These are phyloP conservation scores for Sternotherus odoratus DNA, from an alignment of 2,797 vertebrate species.

Conservation along the genomic window DNA sequence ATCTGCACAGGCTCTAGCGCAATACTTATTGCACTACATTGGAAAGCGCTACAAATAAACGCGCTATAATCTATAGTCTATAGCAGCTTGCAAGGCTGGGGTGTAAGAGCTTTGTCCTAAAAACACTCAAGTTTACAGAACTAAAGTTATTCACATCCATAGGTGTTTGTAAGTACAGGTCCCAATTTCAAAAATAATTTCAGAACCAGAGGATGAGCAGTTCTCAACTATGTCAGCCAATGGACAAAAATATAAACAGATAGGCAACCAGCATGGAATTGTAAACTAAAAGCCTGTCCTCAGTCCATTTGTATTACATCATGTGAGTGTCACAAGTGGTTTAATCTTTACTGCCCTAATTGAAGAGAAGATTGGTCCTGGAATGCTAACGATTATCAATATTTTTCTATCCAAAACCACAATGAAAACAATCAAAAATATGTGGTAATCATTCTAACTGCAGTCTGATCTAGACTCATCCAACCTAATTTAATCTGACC, in stretches of 20 bases:
- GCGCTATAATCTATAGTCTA: too few species aligned
- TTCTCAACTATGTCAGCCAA: not conserved
- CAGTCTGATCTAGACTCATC: not conserved
- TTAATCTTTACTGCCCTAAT: not conserved
- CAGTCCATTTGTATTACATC: not conserved
- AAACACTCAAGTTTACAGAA: conserved; percentile 35
- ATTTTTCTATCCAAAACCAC: not conserved
- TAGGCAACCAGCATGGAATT: not conserved
- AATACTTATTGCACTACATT: too few species aligned
- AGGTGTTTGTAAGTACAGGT: conserved; percentile 38
- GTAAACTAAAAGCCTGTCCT: conserved; percentile 31
- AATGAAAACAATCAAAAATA: not conserved
- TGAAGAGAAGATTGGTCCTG: not conserved
- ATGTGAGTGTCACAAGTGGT: not conserved
- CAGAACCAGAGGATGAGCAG: conserved; percentile 7
- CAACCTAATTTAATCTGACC: not conserved
- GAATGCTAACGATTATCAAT: not conserved
- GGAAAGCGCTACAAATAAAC: too few species aligned
- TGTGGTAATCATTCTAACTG: not conserved
- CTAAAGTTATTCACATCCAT: conserved; percentile 6
- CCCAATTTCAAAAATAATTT: conserved; percentile 6
- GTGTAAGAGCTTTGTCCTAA: not conserved
- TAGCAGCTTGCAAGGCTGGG: not conserved
- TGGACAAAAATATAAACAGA: conserved; percentile 35
- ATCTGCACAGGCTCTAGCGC: too few species aligned